Evolutionary conservation across 2,113 vertebrate species (phyloP).

Genomic region (Nematolebias whitei): DNA sequence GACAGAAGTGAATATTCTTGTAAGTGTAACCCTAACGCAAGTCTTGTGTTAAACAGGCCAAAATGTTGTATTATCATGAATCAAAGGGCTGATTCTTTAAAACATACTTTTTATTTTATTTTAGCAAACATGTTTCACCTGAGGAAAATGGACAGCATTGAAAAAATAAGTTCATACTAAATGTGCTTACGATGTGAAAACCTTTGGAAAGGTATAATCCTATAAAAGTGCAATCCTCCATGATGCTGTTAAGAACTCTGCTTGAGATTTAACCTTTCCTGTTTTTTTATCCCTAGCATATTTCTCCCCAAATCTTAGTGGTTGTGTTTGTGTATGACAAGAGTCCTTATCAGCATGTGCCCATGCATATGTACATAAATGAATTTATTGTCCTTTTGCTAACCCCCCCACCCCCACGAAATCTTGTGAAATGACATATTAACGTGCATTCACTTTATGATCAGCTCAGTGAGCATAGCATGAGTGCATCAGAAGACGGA

Average conservation of each 20-base stretch:
- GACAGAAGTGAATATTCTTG: too few species aligned
- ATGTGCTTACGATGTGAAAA: conserved; percentile 39
- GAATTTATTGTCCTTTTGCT: conserved; percentile 40
- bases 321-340: neutral
- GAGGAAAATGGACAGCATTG: neutral
- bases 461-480: conserved; percentile 5
- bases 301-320: neutral
- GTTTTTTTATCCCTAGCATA: neutral
- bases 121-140: neutral
- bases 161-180: conserved; percentile 25
- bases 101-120: neutral
- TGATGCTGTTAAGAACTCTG: conserved; percentile 18
- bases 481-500: conserved; percentile 29
- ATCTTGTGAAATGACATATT: conserved; percentile 18
- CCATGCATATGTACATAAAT: conserved; percentile 15
- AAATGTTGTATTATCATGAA: too few species aligned
- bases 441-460: conserved; percentile 25
- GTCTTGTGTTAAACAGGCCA: too few species aligned
- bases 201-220: conserved; percentile 33
- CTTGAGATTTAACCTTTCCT: neutral
- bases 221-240: conserved; percentile 29
- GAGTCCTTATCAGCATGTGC: neutral
- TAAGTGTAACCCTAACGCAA: too few species aligned
- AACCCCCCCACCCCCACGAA: conserved; percentile 26
- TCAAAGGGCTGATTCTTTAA: neutral